phyloP scores from a whole-genome alignment of 2,888 invertebrate species.

The Pollenia griseotomentosa region DNA sequence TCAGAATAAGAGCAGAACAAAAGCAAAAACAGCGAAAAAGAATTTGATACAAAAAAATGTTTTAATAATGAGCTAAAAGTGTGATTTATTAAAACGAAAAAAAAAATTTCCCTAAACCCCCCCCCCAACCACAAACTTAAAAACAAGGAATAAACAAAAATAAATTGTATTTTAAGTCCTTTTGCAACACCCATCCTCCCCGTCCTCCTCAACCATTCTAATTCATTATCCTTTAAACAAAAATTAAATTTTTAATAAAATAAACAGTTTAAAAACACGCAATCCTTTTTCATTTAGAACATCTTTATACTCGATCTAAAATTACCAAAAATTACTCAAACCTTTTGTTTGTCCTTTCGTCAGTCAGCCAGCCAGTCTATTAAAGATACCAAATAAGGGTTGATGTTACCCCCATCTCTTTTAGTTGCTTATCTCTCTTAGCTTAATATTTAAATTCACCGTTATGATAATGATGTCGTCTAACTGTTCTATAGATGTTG shows the following conservation, averaged over 20 bases:
- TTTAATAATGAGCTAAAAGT: conserved; percentile 54
- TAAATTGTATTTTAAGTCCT: conserved; percentile 6
- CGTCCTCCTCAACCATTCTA: conserved; percentile 19
- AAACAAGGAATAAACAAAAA: not conserved
- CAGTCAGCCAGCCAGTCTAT: not conserved
- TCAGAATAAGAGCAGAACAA: conserved; percentile 21
- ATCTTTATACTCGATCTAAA: not conserved
- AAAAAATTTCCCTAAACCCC: not conserved
- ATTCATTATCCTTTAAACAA: conserved; percentile 52
- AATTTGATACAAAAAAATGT: conserved; percentile 39
- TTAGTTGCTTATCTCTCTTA: not conserved
- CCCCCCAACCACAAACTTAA: not conserved
- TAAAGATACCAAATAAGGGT: conserved; percentile 35
- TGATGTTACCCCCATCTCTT: conserved; percentile 37
- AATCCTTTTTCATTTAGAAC: conserved; percentile 8
- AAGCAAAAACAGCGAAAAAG: conserved; percentile 6
- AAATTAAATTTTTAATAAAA: conserved; percentile 61
- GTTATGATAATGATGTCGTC: conserved; percentile 68
- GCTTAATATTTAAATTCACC: conserved; percentile 45
- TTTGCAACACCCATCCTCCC: conserved; percentile 50
- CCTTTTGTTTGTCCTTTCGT: not conserved
- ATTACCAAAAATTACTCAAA: conserved; percentile 46
- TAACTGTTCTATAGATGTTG: conserved; percentile 46
- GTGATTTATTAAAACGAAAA: not conserved
- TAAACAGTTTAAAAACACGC: conserved; percentile 64